These are phyloP conservation scores for Erythrocebus patas DNA, from an alignment of 2,113 vertebrate genomes.

Conservation along the genomic window DNA sequence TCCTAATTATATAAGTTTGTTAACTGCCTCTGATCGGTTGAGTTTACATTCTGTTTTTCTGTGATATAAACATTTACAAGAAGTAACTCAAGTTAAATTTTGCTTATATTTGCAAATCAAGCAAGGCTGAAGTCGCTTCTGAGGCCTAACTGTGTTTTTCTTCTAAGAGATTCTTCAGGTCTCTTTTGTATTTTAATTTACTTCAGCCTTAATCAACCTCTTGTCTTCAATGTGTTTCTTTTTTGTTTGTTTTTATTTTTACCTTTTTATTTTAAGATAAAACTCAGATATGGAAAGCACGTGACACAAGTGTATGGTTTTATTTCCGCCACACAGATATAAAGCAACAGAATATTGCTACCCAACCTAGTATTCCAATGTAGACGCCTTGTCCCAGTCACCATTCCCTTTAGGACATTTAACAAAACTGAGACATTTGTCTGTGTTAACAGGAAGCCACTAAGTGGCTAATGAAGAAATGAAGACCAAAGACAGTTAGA, in stretches of 20 bases:
- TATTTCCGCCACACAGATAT: not conserved
- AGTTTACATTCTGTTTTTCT: not conserved
- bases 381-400: not conserved
- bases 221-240: not conserved
- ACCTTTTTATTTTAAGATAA: not conserved
- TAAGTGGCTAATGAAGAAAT: not conserved
- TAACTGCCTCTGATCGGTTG: not conserved
- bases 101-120: not conserved
- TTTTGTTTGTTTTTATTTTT: not conserved
- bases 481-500: not conserved
- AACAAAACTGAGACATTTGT: not conserved
- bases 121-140: not conserved
- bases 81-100: not conserved
- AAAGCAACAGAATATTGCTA: not conserved
- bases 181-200: not conserved
- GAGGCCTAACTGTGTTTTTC: not conserved
- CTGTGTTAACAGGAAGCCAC: not conserved
- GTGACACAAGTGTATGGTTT: not conserved
- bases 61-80: not conserved
- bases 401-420: not conserved
- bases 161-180: not conserved
- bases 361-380: not conserved
- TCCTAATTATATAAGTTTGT: not conserved
- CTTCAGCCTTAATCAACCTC: not conserved
- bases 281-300: not conserved